A percentile compares a stretch with the other conserved stretches of the same genome.
These are phyloP conservation scores for Calephelis perditalis DNA, from an alignment of 2,888 invertebrate genomes.

Conservation along the genomic window DNA sequence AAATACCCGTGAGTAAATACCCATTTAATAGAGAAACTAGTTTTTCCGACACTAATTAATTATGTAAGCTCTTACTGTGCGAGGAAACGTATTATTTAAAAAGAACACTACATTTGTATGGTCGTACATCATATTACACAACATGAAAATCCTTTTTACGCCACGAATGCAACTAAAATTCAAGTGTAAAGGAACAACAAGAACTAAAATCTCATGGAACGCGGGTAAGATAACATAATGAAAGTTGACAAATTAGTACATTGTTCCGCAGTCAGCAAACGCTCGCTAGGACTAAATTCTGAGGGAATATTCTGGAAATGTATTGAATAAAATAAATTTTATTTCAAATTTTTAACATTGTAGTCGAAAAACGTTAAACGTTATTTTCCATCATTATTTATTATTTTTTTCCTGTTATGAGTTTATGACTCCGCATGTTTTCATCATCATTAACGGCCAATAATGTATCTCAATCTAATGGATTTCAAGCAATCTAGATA, in stretches of 20 bases:
- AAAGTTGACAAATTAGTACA: constrained; percentile 61
- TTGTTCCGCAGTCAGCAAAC: constrained; percentile 49
- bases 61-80: constrained; percentile 23
- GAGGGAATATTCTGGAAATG: constrained; percentile 24
- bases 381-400: too few relatives aligned
- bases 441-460: too few relatives aligned
- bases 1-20: too few relatives aligned
- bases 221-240: constrained; percentile 55
- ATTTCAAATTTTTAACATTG: too few relatives aligned
- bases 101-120: background rate
- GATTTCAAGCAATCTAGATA: too few relatives aligned
- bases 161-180: constrained; percentile 23
- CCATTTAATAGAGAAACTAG: too few relatives aligned
- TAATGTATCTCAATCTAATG: too few relatives aligned
- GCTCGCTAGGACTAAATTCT: constrained; percentile 33
- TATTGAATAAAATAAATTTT: too few relatives aligned
- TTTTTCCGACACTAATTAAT: constrained; percentile 27
- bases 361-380: too few relatives aligned
- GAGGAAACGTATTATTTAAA: background rate
- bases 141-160: constrained; percentile 49
- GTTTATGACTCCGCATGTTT: too few relatives aligned
- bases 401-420: too few relatives aligned
- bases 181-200: constrained; percentile 19
- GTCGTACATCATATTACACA: constrained; percentile 36
- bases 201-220: constrained; percentile 49